A percentile compares a stretch with the other conserved stretches of the same genome.
Conservation (phyloP, 2,113 vertebrate species). For the Actenoides hombroni region DNA sequence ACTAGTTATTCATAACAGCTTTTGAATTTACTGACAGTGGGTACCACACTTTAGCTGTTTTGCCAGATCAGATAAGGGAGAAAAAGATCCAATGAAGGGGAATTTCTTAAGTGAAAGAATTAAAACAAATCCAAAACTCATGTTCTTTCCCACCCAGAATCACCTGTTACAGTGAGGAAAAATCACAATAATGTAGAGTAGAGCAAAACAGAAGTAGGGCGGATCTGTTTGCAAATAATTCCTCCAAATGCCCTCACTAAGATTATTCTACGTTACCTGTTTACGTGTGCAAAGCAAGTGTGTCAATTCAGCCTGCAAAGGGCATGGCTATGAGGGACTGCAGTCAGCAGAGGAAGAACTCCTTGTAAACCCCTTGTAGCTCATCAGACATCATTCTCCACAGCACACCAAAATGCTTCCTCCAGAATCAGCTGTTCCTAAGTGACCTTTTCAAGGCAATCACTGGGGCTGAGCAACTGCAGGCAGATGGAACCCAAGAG, state of each 20-base stretch:
- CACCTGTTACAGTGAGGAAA: neutral
- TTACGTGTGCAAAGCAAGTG: neutral
- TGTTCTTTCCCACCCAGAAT: neutral
- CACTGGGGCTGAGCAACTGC: neutral
- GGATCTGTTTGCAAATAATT: neutral
- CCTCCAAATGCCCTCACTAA: neutral
- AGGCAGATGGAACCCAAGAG: constrained; percentile 14
- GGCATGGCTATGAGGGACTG: neutral
- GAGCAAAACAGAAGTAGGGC: neutral
- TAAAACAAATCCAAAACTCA: neutral
- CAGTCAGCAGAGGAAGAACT: neutral
- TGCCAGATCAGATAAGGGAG: neutral
- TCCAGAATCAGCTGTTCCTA: neutral
- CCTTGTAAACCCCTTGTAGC: neutral
- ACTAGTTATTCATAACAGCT: neutral
- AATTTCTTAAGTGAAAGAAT: neutral
- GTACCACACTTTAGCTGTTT: neutral
- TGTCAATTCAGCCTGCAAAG: neutral
- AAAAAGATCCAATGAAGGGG: neutral
- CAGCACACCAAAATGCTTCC: neutral
- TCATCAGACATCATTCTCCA: neutral
- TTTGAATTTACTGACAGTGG: neutral
- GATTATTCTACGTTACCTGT: neutral
- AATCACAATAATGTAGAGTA: neutral
- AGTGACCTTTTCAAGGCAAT: rapidly evolving